Conservation (phyloP, 2,113 vertebrate species). For the Raja brachyura region DNA sequence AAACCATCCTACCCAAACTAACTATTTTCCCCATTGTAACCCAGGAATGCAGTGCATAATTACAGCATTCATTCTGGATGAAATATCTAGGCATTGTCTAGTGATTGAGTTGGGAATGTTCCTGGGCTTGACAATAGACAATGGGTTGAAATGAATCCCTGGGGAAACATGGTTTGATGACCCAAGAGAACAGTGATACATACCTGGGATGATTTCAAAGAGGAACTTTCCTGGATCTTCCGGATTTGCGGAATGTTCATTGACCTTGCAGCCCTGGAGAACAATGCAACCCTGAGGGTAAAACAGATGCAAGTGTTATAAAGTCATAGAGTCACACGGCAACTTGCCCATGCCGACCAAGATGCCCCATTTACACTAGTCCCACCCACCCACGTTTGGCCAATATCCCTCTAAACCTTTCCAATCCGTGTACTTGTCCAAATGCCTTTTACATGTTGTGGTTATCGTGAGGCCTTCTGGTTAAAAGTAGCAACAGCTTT, state of each 20-base stretch:
- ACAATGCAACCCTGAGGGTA: conserved; percentile 68
- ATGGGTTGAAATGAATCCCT: too few relatives aligned
- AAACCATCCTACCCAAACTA: background rate
- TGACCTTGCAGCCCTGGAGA: conserved; percentile 73
- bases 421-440: too few relatives aligned
- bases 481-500: background rate
- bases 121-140: too few relatives aligned
- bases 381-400: too few relatives aligned
- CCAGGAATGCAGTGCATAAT: background rate
- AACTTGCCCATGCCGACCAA: too few relatives aligned
- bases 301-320: conserved; percentile 35
- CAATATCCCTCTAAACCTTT: too few relatives aligned
- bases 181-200: background rate
- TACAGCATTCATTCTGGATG: background rate
- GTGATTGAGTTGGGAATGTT: background rate
- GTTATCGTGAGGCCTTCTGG: background rate
- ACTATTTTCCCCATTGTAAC: background rate
- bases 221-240: conserved; percentile 83
- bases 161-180: too few relatives aligned
- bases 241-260: conserved; percentile 64
- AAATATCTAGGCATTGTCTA: background rate
- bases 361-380: too few relatives aligned
- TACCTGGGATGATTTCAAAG: conserved; percentile 87
- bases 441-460: too few relatives aligned
- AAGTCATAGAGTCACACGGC: too few relatives aligned